Evolutionary conservation across 2,113 vertebrate species (phyloP).

Genomic region (Sclerurus mexicanus): DNA sequence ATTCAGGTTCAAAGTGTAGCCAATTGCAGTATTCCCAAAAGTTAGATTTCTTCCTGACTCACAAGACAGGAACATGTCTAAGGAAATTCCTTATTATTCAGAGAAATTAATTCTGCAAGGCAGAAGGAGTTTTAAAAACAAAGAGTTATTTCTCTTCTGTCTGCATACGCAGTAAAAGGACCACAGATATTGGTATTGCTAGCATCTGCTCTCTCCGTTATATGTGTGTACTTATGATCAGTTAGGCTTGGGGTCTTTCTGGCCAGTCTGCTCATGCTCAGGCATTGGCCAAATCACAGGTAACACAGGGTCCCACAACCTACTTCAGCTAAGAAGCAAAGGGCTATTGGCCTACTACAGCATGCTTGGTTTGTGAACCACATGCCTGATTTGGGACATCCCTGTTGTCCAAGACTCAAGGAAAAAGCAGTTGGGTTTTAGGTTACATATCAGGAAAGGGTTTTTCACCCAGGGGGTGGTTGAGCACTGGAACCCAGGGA

Average conservation of each 20-base stretch:
- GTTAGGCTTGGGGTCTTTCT: background rate
- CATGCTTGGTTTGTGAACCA: background rate
- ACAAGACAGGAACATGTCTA: background rate
- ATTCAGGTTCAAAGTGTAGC: background rate
- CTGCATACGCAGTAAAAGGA: background rate
- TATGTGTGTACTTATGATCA: background rate
- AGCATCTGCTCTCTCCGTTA: background rate
- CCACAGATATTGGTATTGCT: background rate
- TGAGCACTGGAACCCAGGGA: background rate
- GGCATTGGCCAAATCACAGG: background rate
- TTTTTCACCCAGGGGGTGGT: background rate
- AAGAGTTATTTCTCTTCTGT: background rate
- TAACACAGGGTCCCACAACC: background rate
- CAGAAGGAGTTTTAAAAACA: background rate
- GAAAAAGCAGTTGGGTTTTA: background rate
- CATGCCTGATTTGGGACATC: background rate
- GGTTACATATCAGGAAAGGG: background rate
- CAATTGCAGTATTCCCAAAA: background rate
- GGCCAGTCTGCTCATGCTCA: background rate
- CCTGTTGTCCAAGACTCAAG: background rate
- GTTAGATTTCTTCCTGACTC: background rate
- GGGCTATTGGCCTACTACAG: background rate
- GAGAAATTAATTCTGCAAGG: background rate
- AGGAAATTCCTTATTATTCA: background rate
- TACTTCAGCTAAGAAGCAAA: background rate